A percentile compares a stretch with the other conserved stretches of the same genome.
phyloP scores from a whole-genome alignment of 2,797 vertebrate species.

The Neopelma chrysocephalum region DNA sequence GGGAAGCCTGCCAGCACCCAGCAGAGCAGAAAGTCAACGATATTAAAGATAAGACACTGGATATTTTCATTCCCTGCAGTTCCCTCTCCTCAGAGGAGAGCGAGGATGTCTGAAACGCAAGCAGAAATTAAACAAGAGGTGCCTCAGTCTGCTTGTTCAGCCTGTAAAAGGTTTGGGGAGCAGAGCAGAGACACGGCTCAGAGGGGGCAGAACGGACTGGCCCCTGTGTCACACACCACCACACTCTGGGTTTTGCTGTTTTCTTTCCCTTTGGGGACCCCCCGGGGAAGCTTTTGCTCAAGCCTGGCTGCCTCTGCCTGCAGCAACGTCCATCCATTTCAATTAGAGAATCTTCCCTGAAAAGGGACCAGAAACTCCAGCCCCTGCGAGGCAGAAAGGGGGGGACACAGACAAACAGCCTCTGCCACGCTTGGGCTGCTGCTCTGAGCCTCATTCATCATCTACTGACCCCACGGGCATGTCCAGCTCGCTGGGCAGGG shows the following conservation, averaged over 20 bases:
- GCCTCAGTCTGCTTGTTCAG: not conserved
- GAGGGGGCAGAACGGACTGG: not conserved
- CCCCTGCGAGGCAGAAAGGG: not conserved
- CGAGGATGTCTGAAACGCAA: rapidly evolving
- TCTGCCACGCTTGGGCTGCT: not conserved
- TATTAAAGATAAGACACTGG: not conserved
- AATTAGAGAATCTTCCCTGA: not conserved
- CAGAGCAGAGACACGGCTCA: rapidly evolving
- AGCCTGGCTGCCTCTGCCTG: not conserved
- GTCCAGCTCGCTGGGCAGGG: rapidly evolving
- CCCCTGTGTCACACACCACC: not conserved
- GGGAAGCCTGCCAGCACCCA: not conserved
- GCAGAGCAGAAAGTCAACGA: not conserved
- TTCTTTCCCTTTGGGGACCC: not conserved
- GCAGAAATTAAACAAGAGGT: not conserved
- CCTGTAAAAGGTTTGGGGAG: not conserved
- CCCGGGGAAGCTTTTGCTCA: not conserved
- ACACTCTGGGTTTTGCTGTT: rapidly evolving
- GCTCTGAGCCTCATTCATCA: not conserved
- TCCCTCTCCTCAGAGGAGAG: not conserved
- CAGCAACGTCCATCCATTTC: not conserved
- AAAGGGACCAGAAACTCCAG: not conserved
- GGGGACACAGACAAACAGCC: not conserved
- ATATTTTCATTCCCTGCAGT: not conserved
- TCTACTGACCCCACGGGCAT: rapidly evolving